Base-by-base conservation (phyloP, 2,797 vertebrate species). In the Spinus olivaceus region DNA sequence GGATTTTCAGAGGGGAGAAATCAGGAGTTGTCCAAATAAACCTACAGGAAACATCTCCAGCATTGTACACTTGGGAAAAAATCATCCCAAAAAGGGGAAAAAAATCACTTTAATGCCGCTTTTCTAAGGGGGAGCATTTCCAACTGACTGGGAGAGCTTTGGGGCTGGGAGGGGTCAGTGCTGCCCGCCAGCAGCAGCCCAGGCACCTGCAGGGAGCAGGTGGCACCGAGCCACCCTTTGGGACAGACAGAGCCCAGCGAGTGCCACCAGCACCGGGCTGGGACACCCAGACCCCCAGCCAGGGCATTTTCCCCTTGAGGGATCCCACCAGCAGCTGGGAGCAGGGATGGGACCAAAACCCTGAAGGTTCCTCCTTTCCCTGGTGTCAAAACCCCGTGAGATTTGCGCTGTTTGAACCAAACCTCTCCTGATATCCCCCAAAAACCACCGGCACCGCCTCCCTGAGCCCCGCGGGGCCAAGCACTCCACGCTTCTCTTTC, bases 401-500 rank as follows among this genome's bases (percentile, higher is more conserved):
- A 9, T 0, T 24, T 1, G 16, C 3, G n/a, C 9, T 0, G 4
- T 7, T 10, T 9, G 37, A 14, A 12, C 49, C 15, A 7, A 66
- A 44, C 6, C 1, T 2, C 25, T 67, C 69, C 12, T 1, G 46
- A 9, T 5, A 16, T 37, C n/a, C 61, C 61, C 53, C 35, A 14
- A 49, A 57, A 59, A 12, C 4, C 50, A 21, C 32, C 6, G 8
- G 51, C 46, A 14, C 17, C 84, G 17, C 66, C 42, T 71, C 66
- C 39, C 78, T 0, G 4, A 53, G 63, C 59, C 85, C 85, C n/a
- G 4, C 78, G 10, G 95, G 93, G 84, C 87, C 69, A 56, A 85
- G 76, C 87, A 32, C 19, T 32, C 91, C 92, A 39, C 92, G 30
- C 73, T 85, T 91, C 65, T 81, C 83, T 51, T 90, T 84, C 93